These are phyloP conservation scores for Hyles lineata DNA, from an alignment of 2,888 invertebrate genomes.

Conservation along the genomic window DNA sequence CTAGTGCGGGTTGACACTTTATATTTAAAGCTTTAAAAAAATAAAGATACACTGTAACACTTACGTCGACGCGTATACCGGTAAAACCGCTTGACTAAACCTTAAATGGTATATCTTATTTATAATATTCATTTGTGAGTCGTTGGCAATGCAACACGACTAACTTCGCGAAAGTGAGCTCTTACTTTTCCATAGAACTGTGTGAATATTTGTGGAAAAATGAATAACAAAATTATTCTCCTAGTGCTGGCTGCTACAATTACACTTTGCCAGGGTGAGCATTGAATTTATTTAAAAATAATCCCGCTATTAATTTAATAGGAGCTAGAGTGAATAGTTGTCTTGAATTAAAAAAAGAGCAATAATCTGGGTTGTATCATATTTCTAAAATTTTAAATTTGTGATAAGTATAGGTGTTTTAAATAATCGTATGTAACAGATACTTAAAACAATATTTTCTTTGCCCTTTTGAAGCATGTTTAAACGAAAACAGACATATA, in stretches of 20 bases:
- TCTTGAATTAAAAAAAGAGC: background rate
- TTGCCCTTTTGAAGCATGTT: background rate
- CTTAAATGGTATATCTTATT: constrained; percentile 60
- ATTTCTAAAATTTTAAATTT: too few relatives aligned
- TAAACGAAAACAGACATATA: background rate
- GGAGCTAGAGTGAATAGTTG: background rate
- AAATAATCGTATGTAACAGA: background rate
- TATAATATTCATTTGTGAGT: constrained; percentile 54
- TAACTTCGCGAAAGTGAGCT: constrained; percentile 31
- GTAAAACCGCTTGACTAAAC: constrained; percentile 65
- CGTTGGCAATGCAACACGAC: constrained; percentile 44
- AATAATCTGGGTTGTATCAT: too few relatives aligned
- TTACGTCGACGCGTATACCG: constrained; percentile 62
- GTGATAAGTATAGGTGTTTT: background rate
- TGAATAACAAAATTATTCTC: constrained; percentile 58
- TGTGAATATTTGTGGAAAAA: constrained; percentile 41
- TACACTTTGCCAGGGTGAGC: constrained; percentile 60
- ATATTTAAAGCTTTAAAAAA: too few relatives aligned
- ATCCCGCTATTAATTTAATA: background rate
- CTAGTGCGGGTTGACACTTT: too few relatives aligned
- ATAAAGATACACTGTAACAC: constrained; percentile 32
- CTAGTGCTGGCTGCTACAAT: constrained; percentile 56
- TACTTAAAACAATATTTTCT: background rate
- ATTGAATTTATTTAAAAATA: background rate
- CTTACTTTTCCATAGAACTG: constrained; percentile 36